Conservation (phyloP, 2,797 vertebrate species). For the Pithecia hirsuta region DNA sequence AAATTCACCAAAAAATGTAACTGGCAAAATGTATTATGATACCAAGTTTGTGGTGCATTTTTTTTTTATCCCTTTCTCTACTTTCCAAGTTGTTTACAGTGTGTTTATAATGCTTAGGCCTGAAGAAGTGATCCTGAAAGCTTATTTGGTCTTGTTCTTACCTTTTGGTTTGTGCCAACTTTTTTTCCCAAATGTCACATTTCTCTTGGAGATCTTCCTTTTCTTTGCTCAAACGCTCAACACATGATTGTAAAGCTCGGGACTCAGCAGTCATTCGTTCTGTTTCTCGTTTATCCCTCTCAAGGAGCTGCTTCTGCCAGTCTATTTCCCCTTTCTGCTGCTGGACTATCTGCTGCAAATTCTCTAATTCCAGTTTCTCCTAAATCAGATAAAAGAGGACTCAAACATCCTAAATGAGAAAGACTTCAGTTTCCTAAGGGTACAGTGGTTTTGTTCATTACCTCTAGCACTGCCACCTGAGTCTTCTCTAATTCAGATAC, state of each 20-base stretch:
- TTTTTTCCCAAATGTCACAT: constrained; percentile 84
- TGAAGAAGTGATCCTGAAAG: background rate
- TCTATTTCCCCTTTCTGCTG: constrained; percentile 84
- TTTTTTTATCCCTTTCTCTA: background rate
- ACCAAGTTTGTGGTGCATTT: background rate
- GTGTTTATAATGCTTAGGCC: background rate
- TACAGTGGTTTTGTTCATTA: constrained; percentile 58
- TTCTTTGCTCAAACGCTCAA: constrained; percentile 78
- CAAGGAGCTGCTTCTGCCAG: constrained; percentile 83
- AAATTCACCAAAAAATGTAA: constrained; percentile 6
- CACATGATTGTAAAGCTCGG: constrained; percentile 71
- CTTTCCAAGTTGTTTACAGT: background rate
- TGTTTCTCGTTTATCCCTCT: constrained; percentile 80
- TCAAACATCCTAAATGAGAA: background rate
- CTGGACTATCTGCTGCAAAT: constrained; percentile 81
- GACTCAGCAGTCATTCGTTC: constrained; percentile 79
- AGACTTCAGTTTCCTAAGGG: background rate
- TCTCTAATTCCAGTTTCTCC: constrained; percentile 87
- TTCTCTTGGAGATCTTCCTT: constrained; percentile 85
- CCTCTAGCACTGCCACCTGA: constrained; percentile 85
- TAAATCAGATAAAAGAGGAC: constrained; percentile 64
- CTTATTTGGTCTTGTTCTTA: constrained; percentile 58
- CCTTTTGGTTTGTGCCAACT: constrained; percentile 86
- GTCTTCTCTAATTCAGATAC: constrained; percentile 85
- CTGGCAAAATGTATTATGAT: background rate